Conservation (phyloP, 1,140 invertebrate genomes). For the Drosophila bifasciata region DNA sequence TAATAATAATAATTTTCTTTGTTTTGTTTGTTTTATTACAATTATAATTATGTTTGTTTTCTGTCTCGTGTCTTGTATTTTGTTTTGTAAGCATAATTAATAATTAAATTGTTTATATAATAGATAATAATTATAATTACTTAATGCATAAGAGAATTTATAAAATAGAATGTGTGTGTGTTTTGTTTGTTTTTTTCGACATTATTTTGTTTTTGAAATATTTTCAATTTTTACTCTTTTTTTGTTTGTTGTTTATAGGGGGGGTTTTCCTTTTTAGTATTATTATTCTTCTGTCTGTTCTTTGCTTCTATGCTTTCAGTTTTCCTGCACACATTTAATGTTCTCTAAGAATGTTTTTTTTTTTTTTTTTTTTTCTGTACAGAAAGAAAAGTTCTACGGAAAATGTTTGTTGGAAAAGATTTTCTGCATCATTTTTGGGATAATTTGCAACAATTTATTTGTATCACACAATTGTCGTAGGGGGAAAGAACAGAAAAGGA, state of each 20-base stretch:
- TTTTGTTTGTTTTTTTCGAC: constrained; percentile 47
- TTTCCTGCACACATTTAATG: constrained; percentile 34
- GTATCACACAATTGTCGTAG: constrained; percentile 78
- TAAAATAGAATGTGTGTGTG: constrained; percentile 77
- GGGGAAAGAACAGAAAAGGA: constrained; percentile 29
- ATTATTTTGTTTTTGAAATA: constrained; percentile 27
- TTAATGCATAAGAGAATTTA: constrained; percentile 81
- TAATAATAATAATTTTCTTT: constrained; percentile 58
- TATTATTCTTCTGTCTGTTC: background rate
- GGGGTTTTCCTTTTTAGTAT: no score
- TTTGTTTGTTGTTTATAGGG: background rate
- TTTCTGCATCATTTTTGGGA: constrained; percentile 28
- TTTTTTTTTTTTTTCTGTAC: constrained; percentile 38
- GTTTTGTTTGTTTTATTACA: constrained; percentile 64
- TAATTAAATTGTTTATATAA: constrained; percentile 83
- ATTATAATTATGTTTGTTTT: constrained; percentile 63
- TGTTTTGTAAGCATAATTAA: constrained; percentile 77
- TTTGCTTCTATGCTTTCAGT: no score
- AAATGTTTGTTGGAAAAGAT: constrained; percentile 43
- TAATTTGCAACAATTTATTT: constrained; percentile 72
- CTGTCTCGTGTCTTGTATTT: constrained; percentile 45
- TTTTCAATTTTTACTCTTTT: constrained; percentile 27
- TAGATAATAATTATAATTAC: constrained; percentile 82
- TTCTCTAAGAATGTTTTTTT: constrained; percentile 20
- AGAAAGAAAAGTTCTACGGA: constrained; percentile 47